phyloP scores from a whole-genome alignment of 2,797 vertebrate species.

The Hoplostethus atlanticus region DNA sequence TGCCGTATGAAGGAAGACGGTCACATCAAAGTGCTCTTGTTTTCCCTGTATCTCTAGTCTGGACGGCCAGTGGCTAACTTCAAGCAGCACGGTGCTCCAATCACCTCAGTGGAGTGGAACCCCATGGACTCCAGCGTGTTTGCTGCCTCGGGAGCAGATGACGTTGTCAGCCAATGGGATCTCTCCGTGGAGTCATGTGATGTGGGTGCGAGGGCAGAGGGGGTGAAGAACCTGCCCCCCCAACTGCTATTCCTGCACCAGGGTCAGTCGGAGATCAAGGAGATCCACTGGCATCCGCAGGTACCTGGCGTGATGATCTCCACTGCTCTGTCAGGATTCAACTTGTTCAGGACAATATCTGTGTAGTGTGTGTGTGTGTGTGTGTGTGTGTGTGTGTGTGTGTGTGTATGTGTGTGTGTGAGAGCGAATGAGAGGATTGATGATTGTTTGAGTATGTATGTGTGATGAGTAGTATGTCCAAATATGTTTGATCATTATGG shows the following conservation, averaged over 20 bases:
- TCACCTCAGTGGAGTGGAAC: slow-evolving; percentile 94
- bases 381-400: slow-evolving; percentile 2
- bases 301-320: slow-evolving; percentile 89
- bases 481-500: slow-evolving; percentile 16
- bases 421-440: neutral
- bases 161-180: slow-evolving; percentile 94
- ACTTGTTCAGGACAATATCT: slow-evolving; percentile 93
- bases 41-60: slow-evolving; percentile 69
- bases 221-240: slow-evolving; percentile 87
- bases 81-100: slow-evolving; percentile 92
- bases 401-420: slow-evolving; percentile 1
- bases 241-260: slow-evolving; percentile 95
- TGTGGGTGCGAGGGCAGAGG: slow-evolving; percentile 78
- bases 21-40: slow-evolving; percentile 9
- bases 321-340: slow-evolving; percentile 91
- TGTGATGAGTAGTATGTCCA: slow-evolving; percentile 23
- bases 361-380: slow-evolving; percentile 70
- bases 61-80: slow-evolving; percentile 90
- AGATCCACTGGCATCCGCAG: slow-evolving; percentile 95
- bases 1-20: neutral
- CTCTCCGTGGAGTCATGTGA: slow-evolving; percentile 91
- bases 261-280: slow-evolving; percentile 93
- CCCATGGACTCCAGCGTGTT: slow-evolving; percentile 91
- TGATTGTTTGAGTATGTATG: slow-evolving; percentile 24
- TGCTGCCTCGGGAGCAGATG: slow-evolving; percentile 89